A percentile compares a stretch with the other conserved stretches of the same genome.
These are phyloP conservation scores for Arion vulgaris DNA, from an alignment of 1,140 invertebrate genomes.

Conservation along the genomic window DNA sequence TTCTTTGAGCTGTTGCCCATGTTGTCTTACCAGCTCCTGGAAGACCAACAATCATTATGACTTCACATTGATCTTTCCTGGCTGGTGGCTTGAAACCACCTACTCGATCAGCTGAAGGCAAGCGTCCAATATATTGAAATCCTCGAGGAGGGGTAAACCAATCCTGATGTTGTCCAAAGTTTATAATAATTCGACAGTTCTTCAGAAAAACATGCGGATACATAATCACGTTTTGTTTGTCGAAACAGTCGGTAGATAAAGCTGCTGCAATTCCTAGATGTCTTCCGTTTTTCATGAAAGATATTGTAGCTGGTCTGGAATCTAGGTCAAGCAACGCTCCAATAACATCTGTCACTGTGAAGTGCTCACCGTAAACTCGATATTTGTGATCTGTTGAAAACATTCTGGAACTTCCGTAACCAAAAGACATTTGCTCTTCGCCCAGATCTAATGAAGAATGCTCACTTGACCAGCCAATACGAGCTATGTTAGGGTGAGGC, in stretches of 20 bases:
- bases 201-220: slow-evolving; percentile 4
- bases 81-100: not conserved
- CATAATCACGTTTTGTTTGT: not conserved
- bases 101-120: not conserved
- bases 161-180: not conserved
- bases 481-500: not conserved
- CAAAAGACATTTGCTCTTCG: not conserved
- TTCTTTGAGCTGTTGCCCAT: not conserved
- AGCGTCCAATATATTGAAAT: not conserved
- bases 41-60: slow-evolving; percentile 4
- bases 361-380: not conserved
- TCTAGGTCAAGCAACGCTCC: slow-evolving; percentile 15
- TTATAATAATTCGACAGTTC: not conserved
- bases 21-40: slow-evolving; percentile 13
- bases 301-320: not conserved
- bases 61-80: not conserved
- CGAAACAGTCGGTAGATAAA: too few species aligned
- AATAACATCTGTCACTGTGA: not conserved
- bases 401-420: not conserved
- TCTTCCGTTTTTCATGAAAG: slow-evolving; percentile 17
- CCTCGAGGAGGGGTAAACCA: slow-evolving; percentile 16
- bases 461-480: slow-evolving; percentile 1
- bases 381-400: too few species aligned
- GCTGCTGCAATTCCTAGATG: not conserved
- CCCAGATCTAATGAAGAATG: not conserved